Percentiles rank a stretch among this genome's conserved stretches.
Evolutionary conservation across 2,113 vertebrate genomes (phyloP).

Genomic region (Eidolon helvum): DNA sequence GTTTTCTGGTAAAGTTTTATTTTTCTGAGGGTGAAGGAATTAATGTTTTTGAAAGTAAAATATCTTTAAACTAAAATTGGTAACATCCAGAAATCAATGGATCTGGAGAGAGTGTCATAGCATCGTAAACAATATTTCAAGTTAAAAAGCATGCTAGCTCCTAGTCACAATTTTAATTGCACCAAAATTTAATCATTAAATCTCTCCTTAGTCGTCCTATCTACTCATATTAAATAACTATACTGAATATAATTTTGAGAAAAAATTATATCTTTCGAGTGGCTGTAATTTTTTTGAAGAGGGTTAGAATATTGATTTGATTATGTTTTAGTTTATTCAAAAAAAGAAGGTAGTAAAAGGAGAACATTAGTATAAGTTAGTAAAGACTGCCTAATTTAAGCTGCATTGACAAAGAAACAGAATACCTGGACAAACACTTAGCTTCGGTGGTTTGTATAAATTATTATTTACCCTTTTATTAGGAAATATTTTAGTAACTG

Average conservation of each 20-base stretch:
- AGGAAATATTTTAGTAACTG: neutral
- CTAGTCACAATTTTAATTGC: neutral
- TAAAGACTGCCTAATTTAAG: neutral
- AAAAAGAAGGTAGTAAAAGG: neutral
- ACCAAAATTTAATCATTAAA: conserved; percentile 16
- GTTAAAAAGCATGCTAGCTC: neutral
- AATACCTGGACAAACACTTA: neutral
- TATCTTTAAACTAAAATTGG: conserved; percentile 47
- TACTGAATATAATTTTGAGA: neutral
- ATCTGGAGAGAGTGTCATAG: neutral
- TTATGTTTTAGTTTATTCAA: neutral
- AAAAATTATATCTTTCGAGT: neutral
- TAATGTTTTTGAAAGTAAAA: conserved; percentile 74
- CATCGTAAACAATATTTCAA: neutral
- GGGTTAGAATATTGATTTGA: neutral
- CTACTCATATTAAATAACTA: neutral
- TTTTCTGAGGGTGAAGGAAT: conserved; percentile 74
- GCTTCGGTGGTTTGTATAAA: neutral
- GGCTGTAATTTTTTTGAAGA: neutral
- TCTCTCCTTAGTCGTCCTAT: neutral
- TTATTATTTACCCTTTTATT: neutral
- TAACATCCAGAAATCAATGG: conserved; percentile 59
- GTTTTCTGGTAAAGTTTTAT: conserved; percentile 74
- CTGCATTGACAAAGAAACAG: neutral
- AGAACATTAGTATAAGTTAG: neutral